These are phyloP conservation scores for Apolygus lucorum DNA, from an alignment of 1,140 invertebrate genomes.

Conservation along the genomic window DNA sequence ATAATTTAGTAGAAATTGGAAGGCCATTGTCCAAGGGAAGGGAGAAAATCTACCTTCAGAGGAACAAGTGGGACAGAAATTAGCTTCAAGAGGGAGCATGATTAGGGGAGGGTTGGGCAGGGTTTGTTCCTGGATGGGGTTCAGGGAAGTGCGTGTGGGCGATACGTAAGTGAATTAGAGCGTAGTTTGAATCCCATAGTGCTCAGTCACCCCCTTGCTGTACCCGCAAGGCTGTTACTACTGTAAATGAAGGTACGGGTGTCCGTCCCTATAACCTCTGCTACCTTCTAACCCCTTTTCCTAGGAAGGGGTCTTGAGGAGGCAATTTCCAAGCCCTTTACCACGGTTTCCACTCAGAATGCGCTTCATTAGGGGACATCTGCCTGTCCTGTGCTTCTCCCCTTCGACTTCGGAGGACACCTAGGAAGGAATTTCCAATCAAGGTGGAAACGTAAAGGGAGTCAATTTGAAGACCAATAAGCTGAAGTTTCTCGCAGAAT, in stretches of 20 bases:
- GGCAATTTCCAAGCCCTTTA: neutral
- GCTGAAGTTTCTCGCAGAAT: too few species aligned
- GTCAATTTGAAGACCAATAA: too few species aligned
- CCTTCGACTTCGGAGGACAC: neutral
- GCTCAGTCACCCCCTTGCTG: neutral
- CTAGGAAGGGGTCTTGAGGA: neutral
- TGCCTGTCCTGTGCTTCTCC: neutral
- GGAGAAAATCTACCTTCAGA: neutral
- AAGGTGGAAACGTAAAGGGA: too few species aligned
- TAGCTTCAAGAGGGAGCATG: neutral
- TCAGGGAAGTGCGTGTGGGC: neutral
- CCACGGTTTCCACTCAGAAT: neutral
- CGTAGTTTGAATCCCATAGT: neutral
- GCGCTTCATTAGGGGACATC: conserved; percentile 9
- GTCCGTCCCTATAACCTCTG: neutral
- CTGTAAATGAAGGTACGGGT: neutral
- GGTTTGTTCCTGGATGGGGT: neutral
- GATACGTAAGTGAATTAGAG: neutral
- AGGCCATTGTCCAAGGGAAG: neutral
- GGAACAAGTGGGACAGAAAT: neutral
- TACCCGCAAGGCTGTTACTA: neutral
- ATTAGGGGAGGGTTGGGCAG: neutral
- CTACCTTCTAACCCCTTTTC: neutral
- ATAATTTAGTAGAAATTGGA: neutral
- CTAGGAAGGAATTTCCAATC: conserved; percentile 10